Evolutionary conservation across 1,140 invertebrate species (phyloP).

Genomic region (Danaus plexippus): DNA sequence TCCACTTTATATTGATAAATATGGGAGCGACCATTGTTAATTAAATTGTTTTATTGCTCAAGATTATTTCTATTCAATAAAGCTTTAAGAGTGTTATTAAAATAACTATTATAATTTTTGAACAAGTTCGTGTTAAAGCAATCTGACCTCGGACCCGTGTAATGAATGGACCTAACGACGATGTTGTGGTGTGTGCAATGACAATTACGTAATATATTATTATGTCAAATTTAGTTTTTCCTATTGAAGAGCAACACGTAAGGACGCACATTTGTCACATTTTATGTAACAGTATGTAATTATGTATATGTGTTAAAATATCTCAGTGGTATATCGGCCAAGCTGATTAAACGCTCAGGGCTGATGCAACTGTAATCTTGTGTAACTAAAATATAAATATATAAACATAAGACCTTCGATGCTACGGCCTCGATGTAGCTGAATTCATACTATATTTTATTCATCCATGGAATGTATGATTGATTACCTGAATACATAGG

Average conservation of each 20-base stretch:
- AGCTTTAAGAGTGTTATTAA: constrained; percentile 33
- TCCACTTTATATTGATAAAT: constrained; percentile 25
- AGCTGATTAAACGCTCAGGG: constrained; percentile 22
- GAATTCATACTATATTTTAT: constrained; percentile 20
- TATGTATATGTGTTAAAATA: too few relatives aligned
- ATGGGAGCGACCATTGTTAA: constrained; percentile 25
- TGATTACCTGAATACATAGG: constrained; percentile 23
- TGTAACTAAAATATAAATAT: constrained; percentile 24
- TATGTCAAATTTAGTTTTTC: too few relatives aligned
- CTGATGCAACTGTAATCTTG: constrained; percentile 31
- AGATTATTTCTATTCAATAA: constrained; percentile 30
- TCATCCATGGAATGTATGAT: constrained; percentile 20
- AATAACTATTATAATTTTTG: constrained; percentile 37
- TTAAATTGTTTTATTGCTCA: constrained; percentile 29
- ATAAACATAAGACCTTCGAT: constrained; percentile 27
- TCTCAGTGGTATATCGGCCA: constrained; percentile 11
- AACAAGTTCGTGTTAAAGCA: constrained; percentile 44
- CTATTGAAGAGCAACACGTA: too few relatives aligned
- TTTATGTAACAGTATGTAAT: not conserved
- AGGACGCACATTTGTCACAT: constrained; percentile 9
- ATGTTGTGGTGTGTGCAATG: too few relatives aligned
- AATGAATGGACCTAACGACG: constrained; percentile 39
- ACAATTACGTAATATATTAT: too few relatives aligned
- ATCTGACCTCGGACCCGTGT: constrained; percentile 43
- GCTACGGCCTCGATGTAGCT: constrained; percentile 23